Conservation (phyloP, 2,113 vertebrate species). For the Podarcis muralis region DNA sequence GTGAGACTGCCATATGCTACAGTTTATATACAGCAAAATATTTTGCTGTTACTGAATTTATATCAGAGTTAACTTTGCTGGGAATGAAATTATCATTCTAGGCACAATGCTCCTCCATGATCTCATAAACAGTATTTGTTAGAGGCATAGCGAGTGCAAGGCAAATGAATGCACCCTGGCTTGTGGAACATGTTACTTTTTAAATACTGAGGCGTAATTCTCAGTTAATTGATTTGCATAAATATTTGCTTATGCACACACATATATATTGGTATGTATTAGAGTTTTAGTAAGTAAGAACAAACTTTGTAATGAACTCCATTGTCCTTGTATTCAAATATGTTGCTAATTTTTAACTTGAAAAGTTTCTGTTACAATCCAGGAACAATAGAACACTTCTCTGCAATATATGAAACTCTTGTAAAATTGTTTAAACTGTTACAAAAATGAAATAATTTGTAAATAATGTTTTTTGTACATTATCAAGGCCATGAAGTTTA, state of each 20-base stretch:
- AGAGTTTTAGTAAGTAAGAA: constrained; percentile 35
- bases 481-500: constrained; percentile 38
- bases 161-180: constrained; percentile 1
- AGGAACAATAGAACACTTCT: constrained; percentile 32
- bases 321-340: constrained; percentile 58
- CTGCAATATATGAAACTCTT: constrained; percentile 44
- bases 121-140: background rate
- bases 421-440: constrained; percentile 52
- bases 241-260: constrained; percentile 30
- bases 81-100: background rate
- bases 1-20: background rate
- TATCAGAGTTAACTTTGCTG: background rate
- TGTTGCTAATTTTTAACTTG: constrained; percentile 44
- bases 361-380: background rate
- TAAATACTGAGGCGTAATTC: constrained; percentile 33
- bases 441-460: constrained; percentile 51
- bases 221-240: constrained; percentile 45
- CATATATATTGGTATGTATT: constrained; percentile 51
- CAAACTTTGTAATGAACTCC: constrained; percentile 36
- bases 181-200: background rate
- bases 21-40: background rate
- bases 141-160: background rate
- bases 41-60: background rate
- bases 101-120: background rate
- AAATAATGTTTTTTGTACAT: constrained; percentile 40